A percentile compares a stretch with the other conserved stretches of the same genome.
phyloP scores from a whole-genome alignment of 2,888 invertebrate genomes.

The Sesia apiformis region DNA sequence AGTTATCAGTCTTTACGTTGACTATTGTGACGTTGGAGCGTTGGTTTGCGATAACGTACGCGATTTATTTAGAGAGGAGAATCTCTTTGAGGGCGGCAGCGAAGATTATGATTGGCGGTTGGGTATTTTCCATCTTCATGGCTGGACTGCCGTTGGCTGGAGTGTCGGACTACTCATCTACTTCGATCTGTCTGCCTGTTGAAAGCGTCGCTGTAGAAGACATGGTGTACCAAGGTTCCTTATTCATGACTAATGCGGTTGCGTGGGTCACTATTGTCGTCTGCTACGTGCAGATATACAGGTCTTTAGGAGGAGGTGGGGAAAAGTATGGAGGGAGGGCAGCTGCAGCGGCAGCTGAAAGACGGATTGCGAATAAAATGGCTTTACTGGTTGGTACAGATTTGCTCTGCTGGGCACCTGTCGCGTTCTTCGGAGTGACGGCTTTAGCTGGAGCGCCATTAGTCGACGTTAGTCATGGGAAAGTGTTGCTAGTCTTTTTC shows the following conservation, averaged over 20 bases:
- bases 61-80: slow-evolving; percentile 86
- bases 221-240: slow-evolving; percentile 80
- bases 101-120: slow-evolving; percentile 84
- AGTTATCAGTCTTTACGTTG: slow-evolving; percentile 90
- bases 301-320: slow-evolving; percentile 83
- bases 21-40: slow-evolving; percentile 90
- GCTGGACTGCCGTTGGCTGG: slow-evolving; percentile 87
- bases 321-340: slow-evolving; percentile 77
- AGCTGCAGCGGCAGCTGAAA: slow-evolving; percentile 78
- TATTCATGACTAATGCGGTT: slow-evolving; percentile 84
- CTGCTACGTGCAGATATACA: slow-evolving; percentile 91
- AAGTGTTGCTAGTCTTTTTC: slow-evolving; percentile 90
- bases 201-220: slow-evolving; percentile 82
- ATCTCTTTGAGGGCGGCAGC: slow-evolving; percentile 83
- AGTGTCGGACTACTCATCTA: slow-evolving; percentile 90
- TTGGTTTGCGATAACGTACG: slow-evolving; percentile 88
- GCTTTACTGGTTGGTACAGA: slow-evolving; percentile 91
- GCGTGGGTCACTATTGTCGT: slow-evolving; percentile 89
- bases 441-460: slow-evolving; percentile 89
- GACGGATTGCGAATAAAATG: slow-evolving; percentile 91
- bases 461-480: slow-evolving; percentile 86
- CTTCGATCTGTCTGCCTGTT: slow-evolving; percentile 91
- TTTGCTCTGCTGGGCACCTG: slow-evolving; percentile 89
- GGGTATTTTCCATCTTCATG: slow-evolving; percentile 84
- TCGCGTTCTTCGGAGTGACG: slow-evolving; percentile 90